Evolutionary conservation across 2,113 vertebrate species (phyloP).

Genomic region (Prunella himalayana): DNA sequence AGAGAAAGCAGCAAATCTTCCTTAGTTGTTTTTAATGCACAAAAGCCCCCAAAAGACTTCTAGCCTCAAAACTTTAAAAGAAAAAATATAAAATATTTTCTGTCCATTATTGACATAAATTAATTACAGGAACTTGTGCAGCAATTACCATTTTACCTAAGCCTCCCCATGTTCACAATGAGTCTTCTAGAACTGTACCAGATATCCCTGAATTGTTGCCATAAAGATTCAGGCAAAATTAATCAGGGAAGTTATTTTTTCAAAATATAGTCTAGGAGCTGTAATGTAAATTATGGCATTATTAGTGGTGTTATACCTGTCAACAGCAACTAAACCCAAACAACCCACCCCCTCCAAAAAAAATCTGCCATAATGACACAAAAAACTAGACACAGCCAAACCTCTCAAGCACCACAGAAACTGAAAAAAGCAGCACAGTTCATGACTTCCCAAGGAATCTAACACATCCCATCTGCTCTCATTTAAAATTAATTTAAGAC

Average conservation of each 20-base stretch:
- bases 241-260: neutral
- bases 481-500: slow-evolving; percentile 49
- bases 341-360: fast-evolving
- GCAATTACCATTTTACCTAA: neutral
- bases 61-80: neutral
- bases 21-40: neutral
- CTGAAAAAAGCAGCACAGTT: neutral
- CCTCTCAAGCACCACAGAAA: neutral
- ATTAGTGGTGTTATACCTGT: neutral
- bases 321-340: neutral
- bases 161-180: fast-evolving
- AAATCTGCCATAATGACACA: neutral
- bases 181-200: neutral
- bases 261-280: neutral
- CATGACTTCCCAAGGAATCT: neutral
- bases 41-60: fast-evolving
- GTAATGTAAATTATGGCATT: neutral
- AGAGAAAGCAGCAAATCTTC: neutral
- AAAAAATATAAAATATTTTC: neutral
- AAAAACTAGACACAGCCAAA: neutral
- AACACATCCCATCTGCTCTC: neutral
- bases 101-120: neutral
- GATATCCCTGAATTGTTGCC: neutral
- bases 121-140: neutral
- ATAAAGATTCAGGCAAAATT: neutral